Evolutionary conservation across 1,140 invertebrate genomes (phyloP).

Genomic region (Drosophila nannoptera): DNA sequence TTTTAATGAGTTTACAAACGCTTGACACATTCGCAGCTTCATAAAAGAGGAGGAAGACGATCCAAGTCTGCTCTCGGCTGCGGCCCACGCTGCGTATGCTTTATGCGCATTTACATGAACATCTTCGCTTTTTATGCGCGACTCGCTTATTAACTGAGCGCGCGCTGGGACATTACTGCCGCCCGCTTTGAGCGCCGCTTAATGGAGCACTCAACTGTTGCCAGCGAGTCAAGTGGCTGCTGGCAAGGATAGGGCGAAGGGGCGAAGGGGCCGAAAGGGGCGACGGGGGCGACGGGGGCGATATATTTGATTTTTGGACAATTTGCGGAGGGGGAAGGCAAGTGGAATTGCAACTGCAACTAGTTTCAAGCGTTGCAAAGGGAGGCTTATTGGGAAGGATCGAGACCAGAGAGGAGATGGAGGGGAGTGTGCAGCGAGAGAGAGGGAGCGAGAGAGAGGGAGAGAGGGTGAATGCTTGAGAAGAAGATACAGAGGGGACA

Average conservation of each 20-base stretch:
- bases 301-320: neutral
- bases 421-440: no score
- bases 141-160: slow-evolving; percentile 34
- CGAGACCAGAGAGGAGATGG: no score
- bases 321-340: neutral
- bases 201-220: slow-evolving; percentile 28
- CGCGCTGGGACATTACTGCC: neutral
- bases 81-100: slow-evolving; percentile 56
- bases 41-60: slow-evolving; percentile 47
- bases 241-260: no score
- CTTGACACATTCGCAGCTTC: slow-evolving; percentile 69
- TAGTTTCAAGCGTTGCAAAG: neutral
- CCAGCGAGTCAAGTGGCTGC: neutral
- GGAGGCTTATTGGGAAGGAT: neutral
- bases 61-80: neutral
- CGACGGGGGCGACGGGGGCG: neutral
- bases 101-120: slow-evolving; percentile 32
- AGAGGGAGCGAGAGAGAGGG: no score
- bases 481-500: no score
- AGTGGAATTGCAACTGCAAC: neutral
- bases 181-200: slow-evolving; percentile 27
- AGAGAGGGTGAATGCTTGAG: no score
- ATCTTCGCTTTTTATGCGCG: slow-evolving; percentile 20
- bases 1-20: slow-evolving; percentile 77
- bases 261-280: neutral